phyloP scores from a whole-genome alignment of 1,140 invertebrate species.

The Pygmarrhopalites habei region DNA sequence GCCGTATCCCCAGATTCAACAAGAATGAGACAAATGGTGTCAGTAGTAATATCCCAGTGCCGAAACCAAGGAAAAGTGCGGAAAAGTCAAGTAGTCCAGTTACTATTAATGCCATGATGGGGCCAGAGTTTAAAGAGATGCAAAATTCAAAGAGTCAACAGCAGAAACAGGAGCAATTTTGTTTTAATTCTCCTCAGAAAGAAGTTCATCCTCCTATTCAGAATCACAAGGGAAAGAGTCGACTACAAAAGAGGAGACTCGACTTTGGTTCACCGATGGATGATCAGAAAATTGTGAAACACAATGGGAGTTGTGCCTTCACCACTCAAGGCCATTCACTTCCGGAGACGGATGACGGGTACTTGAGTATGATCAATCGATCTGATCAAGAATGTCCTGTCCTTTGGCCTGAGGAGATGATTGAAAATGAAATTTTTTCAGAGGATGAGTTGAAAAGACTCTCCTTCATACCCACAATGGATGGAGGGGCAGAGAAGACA shows the following conservation, averaged over 20 bases:
- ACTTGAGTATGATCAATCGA: constrained; percentile 38
- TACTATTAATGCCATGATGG: neutral
- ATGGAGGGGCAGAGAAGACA: constrained; percentile 11
- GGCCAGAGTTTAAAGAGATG: no score
- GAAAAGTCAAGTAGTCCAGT: neutral
- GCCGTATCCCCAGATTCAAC: neutral
- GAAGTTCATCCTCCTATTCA: neutral
- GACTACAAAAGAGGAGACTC: neutral
- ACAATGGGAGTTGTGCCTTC: no score
- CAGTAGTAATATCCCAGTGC: constrained; percentile 2
- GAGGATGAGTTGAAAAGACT: constrained; percentile 31
- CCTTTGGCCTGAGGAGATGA: constrained; percentile 35
- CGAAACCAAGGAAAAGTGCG: neutral
- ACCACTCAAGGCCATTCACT: neutral
- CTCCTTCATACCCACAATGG: constrained; percentile 10
- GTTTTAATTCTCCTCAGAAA: neutral
- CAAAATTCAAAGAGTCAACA: neutral
- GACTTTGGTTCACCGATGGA: no score
- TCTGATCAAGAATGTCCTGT: constrained; percentile 14
- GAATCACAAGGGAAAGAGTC: neutral
- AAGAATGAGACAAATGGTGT: no score
- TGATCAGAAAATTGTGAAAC: no score
- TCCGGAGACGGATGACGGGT: constrained; percentile 36
- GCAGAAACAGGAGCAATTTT: neutral
- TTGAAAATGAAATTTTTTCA: constrained; percentile 37